phyloP scores from a whole-genome alignment of 2,797 vertebrate species.

The Gastrophryne carolinensis region DNA sequence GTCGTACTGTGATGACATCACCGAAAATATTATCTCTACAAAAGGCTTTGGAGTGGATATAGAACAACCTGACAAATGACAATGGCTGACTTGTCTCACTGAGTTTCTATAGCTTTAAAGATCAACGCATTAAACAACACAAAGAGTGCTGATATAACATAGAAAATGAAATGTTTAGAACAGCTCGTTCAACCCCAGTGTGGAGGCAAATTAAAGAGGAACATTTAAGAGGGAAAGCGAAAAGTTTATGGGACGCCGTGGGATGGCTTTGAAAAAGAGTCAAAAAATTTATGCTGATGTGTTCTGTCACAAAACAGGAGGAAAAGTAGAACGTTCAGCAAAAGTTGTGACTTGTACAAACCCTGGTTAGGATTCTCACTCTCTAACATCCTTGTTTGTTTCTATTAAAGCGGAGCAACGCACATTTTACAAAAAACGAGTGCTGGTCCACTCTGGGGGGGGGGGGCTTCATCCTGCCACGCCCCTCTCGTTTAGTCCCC shows the following conservation, averaged over 20 bases:
- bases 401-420: no score
- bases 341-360: neutral
- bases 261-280: neutral
- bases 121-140: neutral
- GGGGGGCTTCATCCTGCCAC: no score
- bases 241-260: neutral
- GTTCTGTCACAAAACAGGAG: neutral
- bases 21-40: neutral
- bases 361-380: no score
- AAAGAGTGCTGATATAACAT: neutral
- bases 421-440: no score
- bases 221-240: neutral
- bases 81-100: neutral
- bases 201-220: slow-evolving; percentile 4
- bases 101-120: neutral
- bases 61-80: slow-evolving; percentile 4
- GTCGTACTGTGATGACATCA: slow-evolving; percentile 43
- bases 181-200: neutral
- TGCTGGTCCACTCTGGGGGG: no score
- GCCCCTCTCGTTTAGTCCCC: no score
- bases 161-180: neutral
- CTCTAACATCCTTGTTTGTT: no score
- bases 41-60: neutral
- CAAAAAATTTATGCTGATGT: neutral
- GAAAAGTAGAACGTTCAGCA: neutral